These are phyloP conservation scores for Hyalella azteca DNA, from an alignment of 2,888 invertebrate genomes.

Conservation along the genomic window DNA sequence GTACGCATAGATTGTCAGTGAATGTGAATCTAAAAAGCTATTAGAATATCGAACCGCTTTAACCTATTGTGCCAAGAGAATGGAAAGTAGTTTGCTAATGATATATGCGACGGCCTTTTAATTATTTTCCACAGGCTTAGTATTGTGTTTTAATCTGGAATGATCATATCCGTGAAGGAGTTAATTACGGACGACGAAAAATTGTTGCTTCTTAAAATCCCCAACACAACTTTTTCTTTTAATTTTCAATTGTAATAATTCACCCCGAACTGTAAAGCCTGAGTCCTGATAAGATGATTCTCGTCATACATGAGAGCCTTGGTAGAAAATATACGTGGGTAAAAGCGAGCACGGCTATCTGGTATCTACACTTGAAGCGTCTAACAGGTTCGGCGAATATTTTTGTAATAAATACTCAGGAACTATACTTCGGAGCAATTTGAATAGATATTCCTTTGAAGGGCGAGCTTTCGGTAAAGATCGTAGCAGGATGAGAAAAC, in stretches of 20 bases:
- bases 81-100: no score
- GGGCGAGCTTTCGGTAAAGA: conserved; percentile 35
- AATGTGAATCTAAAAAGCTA: conserved; percentile 3
- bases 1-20: not conserved
- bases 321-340: not conserved
- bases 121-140: no score
- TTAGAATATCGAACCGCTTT: conserved; percentile 1
- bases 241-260: no score
- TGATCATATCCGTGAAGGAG: no score
- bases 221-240: no score
- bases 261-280: not conserved
- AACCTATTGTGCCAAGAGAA: not conserved
- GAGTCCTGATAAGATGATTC: not conserved
- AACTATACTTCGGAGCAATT: conserved; percentile 30
- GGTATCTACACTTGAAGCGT: not conserved
- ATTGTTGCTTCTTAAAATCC: no score
- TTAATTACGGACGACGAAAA: no score
- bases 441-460: conserved; percentile 36
- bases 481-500: conserved; percentile 22
- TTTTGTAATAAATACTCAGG: conserved; percentile 35
- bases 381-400: not conserved
- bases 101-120: no score
- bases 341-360: not conserved
- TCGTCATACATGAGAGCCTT: not conserved
- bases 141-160: no score